A percentile compares a stretch with the other conserved stretches of the same genome.
phyloP scores from a whole-genome alignment of 1,140 invertebrate genomes.

The Drosophila nigromelanica region DNA sequence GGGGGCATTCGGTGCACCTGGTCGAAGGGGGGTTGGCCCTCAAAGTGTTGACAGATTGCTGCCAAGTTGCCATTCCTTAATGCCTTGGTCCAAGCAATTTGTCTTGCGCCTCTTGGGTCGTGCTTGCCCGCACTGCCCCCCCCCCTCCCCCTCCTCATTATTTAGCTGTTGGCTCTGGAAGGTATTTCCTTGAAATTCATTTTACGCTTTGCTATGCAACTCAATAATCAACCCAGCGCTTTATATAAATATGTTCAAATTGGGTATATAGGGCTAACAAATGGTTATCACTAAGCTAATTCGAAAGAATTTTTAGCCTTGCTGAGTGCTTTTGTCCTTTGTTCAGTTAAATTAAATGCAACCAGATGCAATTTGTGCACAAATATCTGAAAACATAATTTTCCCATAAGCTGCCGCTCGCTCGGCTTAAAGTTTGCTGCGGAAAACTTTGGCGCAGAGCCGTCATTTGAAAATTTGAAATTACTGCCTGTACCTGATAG shows the following conservation, averaged over 20 bases:
- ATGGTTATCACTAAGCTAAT: not conserved
- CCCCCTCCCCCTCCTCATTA: not conserved
- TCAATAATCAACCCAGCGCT: conserved; percentile 10
- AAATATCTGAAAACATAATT: conserved; percentile 14
- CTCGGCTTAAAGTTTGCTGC: conserved; percentile 10
- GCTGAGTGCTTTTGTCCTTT: not conserved
- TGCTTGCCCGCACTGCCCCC: not conserved
- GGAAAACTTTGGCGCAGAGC: conserved; percentile 8
- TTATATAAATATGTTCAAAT: conserved; percentile 2
- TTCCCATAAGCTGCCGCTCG: conserved; percentile 17
- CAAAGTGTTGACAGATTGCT: conserved; percentile 78
- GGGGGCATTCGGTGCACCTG: conserved; percentile 52
- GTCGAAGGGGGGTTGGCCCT: not conserved
- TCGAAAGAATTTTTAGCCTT: not conserved
- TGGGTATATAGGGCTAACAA: not conserved
- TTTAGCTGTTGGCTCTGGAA: no score
- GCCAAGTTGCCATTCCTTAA: conserved; percentile 72
- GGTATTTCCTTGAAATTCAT: conserved; percentile 17
- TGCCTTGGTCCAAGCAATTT: conserved; percentile 60
- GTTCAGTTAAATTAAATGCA: conserved; percentile 11
- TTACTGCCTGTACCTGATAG: conserved; percentile 32
- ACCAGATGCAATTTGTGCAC: conserved; percentile 10
- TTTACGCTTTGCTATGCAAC: conserved; percentile 27
- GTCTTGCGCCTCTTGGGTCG: conserved; percentile 18
- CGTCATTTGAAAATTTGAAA: conserved; percentile 14